phyloP scores from a whole-genome alignment of 2,888 invertebrate species.

The Polietes domitor region DNA sequence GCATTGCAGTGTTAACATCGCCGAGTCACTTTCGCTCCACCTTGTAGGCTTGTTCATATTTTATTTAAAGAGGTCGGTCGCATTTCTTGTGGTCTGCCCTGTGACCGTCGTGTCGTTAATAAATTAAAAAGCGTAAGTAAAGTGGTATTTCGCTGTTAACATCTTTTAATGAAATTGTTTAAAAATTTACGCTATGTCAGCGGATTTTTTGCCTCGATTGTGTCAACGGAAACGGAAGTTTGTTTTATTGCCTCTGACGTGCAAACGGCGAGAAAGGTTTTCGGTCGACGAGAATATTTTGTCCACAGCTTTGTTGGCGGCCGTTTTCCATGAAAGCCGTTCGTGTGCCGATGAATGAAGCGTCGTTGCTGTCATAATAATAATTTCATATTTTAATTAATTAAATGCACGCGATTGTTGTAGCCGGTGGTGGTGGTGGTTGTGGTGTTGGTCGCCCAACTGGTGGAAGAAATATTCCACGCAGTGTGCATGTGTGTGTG shows the following conservation, averaged over 20 bases:
- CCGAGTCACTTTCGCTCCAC: too few species aligned
- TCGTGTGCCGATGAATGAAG: neutral
- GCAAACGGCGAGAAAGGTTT: slow-evolving; percentile 15
- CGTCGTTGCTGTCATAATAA: slow-evolving; percentile 17
- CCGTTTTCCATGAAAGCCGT: neutral
- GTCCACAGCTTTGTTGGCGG: slow-evolving; percentile 8
- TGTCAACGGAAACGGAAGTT: slow-evolving; percentile 57
- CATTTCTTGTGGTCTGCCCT: too few species aligned
- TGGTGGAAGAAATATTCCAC: slow-evolving; percentile 7
- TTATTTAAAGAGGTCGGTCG: too few species aligned
- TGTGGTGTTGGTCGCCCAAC: neutral
- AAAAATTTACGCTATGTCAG: neutral
- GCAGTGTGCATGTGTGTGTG: neutral
- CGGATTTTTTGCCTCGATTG: neutral
- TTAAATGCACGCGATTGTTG: slow-evolving; percentile 35
- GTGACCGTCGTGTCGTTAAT: too few species aligned
- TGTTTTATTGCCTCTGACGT: slow-evolving; percentile 48
- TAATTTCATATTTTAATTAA: slow-evolving; percentile 39
- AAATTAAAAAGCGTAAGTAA: neutral
- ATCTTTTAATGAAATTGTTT: slow-evolving; percentile 19
- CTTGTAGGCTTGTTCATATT: too few species aligned
- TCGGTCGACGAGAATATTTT: slow-evolving; percentile 18
- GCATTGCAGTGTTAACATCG: too few species aligned
- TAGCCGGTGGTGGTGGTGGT: neutral
- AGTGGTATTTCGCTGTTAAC: neutral